These are phyloP conservation scores for Eriosoma lanigerum DNA, from an alignment of 1,140 invertebrate species.

Conservation along the genomic window DNA sequence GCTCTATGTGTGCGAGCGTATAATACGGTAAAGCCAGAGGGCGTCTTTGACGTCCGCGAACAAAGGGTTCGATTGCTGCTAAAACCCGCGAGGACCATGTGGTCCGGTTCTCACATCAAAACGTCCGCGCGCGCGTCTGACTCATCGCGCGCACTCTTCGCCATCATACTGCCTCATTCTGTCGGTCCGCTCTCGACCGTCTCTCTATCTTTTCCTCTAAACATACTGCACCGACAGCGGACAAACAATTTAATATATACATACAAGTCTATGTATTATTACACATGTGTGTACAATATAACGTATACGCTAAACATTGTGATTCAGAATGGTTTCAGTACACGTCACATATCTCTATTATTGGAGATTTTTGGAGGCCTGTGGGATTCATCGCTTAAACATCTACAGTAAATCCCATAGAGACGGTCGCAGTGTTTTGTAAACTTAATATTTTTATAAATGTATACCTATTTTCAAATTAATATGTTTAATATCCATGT, in stretches of 20 bases:
- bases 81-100: conserved; percentile 50
- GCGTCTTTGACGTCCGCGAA: conserved; percentile 50
- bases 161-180: not conserved
- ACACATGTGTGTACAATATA: not conserved
- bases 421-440: too few species aligned
- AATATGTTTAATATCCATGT: too few species aligned
- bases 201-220: not conserved
- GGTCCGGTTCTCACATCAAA: conserved; percentile 51
- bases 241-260: not conserved
- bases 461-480: too few species aligned
- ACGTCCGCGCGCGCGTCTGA: conserved; percentile 26
- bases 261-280: not conserved
- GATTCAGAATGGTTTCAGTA: too few species aligned
- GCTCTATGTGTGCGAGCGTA: not conserved
- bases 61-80: conserved; percentile 50
- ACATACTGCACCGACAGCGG: not conserved
- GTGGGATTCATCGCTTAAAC: too few species aligned
- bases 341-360: too few species aligned
- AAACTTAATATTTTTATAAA: too few species aligned
- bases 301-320: not conserved
- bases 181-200: not conserved
- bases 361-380: too few species aligned
- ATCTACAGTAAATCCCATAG: too few species aligned
- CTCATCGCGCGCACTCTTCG: conserved; percentile 32
- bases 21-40: conserved; percentile 51